Percentiles rank a stretch among this genome's conserved stretches.
Conservation (phyloP, 1,140 invertebrate species). For the Dryas iulia region DNA sequence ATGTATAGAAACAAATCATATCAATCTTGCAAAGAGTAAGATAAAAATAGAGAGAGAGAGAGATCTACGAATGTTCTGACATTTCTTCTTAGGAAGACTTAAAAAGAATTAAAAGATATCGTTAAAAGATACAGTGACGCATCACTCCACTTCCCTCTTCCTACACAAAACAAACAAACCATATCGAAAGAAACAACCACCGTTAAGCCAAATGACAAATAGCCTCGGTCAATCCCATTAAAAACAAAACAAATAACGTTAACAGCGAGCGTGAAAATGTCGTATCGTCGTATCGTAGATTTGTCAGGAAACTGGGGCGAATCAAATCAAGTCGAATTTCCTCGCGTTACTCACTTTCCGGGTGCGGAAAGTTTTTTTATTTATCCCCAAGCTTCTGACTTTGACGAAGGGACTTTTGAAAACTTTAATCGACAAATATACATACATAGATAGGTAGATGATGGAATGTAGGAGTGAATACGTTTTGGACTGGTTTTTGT, state of each 20-base stretch:
- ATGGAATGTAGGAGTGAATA: not conserved
- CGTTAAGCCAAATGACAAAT: not conserved
- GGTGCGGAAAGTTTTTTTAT: constrained; percentile 43
- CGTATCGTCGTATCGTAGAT: constrained; percentile 30
- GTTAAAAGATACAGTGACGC: too few species aligned
- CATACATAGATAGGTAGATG: not conserved
- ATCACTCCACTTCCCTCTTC: too few species aligned
- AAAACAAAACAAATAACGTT: constrained; percentile 16
- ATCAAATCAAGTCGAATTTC: constrained; percentile 49
- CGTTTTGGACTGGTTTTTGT: not conserved
- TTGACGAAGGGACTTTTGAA: constrained; percentile 55
- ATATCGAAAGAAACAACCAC: too few species aligned
- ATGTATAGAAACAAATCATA: too few species aligned
- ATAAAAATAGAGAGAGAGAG: too few species aligned
- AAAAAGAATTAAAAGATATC: too few species aligned
- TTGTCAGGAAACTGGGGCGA: constrained; percentile 30
- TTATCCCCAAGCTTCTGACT: constrained; percentile 43
- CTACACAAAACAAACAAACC: too few species aligned
- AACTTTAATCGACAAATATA: constrained; percentile 40
- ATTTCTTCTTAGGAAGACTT: too few species aligned
- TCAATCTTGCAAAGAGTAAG: too few species aligned
- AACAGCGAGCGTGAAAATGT: constrained; percentile 20
- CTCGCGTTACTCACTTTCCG: constrained; percentile 35
- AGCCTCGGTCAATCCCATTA: not conserved
- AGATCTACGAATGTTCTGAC: too few species aligned